Evolutionary conservation across 37 sponge, comb jelly and placozoan genomes (phyloP).

Genomic region (Halichondria panicea): DNA sequence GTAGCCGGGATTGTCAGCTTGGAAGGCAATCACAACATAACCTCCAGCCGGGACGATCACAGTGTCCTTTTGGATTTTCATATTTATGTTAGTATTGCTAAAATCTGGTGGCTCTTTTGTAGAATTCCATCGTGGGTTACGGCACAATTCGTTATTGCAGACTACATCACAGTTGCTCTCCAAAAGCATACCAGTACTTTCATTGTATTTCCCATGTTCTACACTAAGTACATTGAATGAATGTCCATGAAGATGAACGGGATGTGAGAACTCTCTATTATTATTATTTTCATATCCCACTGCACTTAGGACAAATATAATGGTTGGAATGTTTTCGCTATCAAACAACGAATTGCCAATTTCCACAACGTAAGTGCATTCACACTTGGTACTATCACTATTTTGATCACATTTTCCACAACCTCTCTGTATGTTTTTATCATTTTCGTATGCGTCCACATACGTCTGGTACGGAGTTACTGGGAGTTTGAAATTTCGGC

Average conservation of each 20-base stretch:
- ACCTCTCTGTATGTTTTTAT: neutral
- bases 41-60: conserved; percentile 88
- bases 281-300: neutral
- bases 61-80: conserved; percentile 76
- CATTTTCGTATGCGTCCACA: neutral
- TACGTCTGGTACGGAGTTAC: conserved; percentile 40
- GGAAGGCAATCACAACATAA: conserved; percentile 73
- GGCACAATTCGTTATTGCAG: conserved; percentile 16
- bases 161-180: conserved; percentile 25
- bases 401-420: neutral
- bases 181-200: neutral
- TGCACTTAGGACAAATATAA: conserved; percentile 15
- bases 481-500: conserved; percentile 62
- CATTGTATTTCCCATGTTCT: conserved; percentile 51
- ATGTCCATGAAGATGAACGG: conserved; percentile 78
- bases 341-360: neutral
- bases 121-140: conserved; percentile 2
- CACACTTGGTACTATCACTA: neutral
- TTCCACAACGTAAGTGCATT: neutral
- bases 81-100: neutral
- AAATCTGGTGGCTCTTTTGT: neutral
- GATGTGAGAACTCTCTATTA: conserved; percentile 43
- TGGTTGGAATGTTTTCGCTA: neutral
- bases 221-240: conserved; percentile 63
- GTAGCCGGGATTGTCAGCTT: conserved; percentile 85